These are phyloP conservation scores for Melanotaenia boesemani DNA, from an alignment of 2,797 vertebrate species.

Conservation along the genomic window DNA sequence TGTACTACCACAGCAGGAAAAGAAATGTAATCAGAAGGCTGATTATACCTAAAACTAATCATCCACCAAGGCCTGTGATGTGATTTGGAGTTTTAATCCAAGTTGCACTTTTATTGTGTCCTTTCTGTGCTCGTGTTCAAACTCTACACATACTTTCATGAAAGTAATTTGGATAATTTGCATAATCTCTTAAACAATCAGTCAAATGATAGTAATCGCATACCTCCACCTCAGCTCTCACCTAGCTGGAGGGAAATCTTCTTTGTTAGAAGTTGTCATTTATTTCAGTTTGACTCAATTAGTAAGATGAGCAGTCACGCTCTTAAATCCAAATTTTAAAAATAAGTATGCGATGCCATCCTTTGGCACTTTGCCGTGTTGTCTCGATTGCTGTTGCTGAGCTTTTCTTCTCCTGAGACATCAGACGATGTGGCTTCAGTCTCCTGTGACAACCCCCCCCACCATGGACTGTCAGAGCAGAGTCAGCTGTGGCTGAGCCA, in stretches of 20 bases:
- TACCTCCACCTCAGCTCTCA: neutral
- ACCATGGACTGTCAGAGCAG: slow-evolving; percentile 17
- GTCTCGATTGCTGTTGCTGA: neutral
- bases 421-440: slow-evolving; percentile 33
- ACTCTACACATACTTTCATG: neutral
- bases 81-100: neutral
- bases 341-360: neutral
- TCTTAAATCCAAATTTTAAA: neutral
- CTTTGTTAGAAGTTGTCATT: neutral
- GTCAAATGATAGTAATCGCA: neutral
- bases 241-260: neutral
- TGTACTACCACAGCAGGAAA: neutral
- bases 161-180: neutral
- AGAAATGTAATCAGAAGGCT: neutral
- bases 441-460: slow-evolving; percentile 44
- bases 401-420: neutral
- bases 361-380: neutral
- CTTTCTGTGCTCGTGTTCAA: neutral
- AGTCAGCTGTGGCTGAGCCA: slow-evolving; percentile 38
- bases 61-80: neutral
- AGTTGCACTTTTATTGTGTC: neutral
- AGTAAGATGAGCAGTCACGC: neutral
- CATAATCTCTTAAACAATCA: neutral
- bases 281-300: neutral
- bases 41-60: neutral